These are phyloP conservation scores for Epistrophe grossulariae DNA, from an alignment of 2,888 invertebrate species.

Conservation along the genomic window DNA sequence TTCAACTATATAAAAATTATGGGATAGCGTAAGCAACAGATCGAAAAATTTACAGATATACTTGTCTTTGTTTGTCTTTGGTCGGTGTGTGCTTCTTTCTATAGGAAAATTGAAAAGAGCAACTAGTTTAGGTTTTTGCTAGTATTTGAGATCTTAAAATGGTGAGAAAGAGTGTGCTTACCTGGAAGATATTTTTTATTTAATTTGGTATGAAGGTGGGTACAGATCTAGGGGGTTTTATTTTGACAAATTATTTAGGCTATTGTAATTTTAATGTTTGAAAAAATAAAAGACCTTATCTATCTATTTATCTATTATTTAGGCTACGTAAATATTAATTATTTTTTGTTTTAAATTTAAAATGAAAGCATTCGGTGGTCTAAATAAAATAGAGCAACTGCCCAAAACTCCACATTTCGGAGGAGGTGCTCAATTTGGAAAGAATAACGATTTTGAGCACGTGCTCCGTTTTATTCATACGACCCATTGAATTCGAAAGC, in stretches of 20 bases:
- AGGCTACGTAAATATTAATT: too few species aligned
- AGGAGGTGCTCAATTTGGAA: too few species aligned
- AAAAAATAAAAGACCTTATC: too few species aligned
- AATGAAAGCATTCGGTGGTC: too few species aligned
- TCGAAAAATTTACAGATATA: not conserved
- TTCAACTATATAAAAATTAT: slow-evolving; percentile 1
- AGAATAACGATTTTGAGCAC: too few species aligned
- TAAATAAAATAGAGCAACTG: too few species aligned
- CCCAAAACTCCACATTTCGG: too few species aligned
- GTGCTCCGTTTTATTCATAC: too few species aligned
- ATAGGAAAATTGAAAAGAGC: slow-evolving; percentile 53
- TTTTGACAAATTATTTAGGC: not conserved
- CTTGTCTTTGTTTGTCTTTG: not conserved
- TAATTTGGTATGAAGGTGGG: not conserved
- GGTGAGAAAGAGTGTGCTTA: slow-evolving; percentile 61
- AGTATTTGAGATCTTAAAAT: slow-evolving; percentile 32
- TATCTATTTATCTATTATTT: too few species aligned
- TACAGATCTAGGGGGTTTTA: slow-evolving; percentile 46
- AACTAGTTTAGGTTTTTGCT: slow-evolving; percentile 59
- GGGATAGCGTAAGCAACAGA: slow-evolving; percentile 16
- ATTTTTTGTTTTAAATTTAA: too few species aligned
- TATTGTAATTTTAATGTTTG: too few species aligned
- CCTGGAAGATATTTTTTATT: slow-evolving; percentile 44
- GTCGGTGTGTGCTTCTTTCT: slow-evolving; percentile 3
- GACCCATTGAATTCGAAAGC: too few species aligned